Evolutionary conservation across 2,113 vertebrate species (phyloP).

Genomic region (Microtus oregoni): DNA sequence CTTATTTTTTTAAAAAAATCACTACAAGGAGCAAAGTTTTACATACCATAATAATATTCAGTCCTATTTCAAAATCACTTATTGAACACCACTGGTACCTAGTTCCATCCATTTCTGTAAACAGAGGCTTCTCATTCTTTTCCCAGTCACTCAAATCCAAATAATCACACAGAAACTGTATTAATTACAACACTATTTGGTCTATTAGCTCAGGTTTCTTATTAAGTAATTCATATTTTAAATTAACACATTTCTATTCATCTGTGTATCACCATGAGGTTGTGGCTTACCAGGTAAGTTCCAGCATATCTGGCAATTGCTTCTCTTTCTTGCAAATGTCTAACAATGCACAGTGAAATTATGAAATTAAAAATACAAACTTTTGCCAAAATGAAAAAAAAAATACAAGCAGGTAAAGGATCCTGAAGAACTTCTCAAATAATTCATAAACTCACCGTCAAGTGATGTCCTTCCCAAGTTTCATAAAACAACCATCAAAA

Average conservation of each 20-base stretch:
- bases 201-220: too few relatives aligned
- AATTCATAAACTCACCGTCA: slow-evolving; percentile 49
- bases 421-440: slow-evolving; percentile 24
- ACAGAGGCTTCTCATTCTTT: too few relatives aligned
- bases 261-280: too few relatives aligned
- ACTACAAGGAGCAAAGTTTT: slow-evolving; percentile 37
- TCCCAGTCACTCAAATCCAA: too few relatives aligned
- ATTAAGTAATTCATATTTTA: too few relatives aligned
- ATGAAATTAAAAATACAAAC: slow-evolving; percentile 15
- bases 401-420: neutral
- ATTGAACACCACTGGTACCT: neutral
- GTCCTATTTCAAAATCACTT: neutral
- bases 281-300: too few relatives aligned
- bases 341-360: neutral
- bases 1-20: neutral
- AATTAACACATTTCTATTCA: too few relatives aligned
- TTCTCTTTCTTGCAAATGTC: slow-evolving; percentile 40
- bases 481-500: slow-evolving; percentile 50
- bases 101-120: neutral
- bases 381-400: slow-evolving; percentile 2
- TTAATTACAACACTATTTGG: too few relatives aligned
- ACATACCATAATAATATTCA: neutral
- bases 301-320: neutral
- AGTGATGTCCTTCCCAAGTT: slow-evolving; percentile 50
- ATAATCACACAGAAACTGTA: too few relatives aligned